These are phyloP conservation scores for Tyto alba DNA, from an alignment of 2,113 vertebrate genomes.

Conservation along the genomic window DNA sequence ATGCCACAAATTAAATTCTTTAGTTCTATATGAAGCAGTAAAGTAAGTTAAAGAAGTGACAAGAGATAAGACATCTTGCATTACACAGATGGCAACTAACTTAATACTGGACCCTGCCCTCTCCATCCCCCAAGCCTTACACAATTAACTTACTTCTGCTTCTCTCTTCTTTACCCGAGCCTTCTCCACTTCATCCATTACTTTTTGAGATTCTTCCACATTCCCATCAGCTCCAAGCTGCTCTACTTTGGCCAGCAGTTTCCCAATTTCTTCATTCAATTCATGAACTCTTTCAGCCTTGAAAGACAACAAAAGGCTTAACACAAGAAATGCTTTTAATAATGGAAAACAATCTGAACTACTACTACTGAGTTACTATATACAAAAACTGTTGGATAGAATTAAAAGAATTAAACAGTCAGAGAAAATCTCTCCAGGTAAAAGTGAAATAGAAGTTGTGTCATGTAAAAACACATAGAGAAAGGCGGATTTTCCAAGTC, in stretches of 20 bases:
- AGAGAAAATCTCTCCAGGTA: not conserved
- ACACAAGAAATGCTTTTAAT: not conserved
- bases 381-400: rapidly evolving
- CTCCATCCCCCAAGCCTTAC: not conserved
- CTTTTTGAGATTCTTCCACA: conserved; percentile 94
- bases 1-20: not conserved
- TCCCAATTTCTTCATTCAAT: conserved; percentile 98
- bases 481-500: not conserved
- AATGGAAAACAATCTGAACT: not conserved
- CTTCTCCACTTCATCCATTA: conserved; percentile 98
- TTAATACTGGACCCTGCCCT: not conserved
- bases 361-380: not conserved
- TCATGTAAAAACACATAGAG: not conserved
- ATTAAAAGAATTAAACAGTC: not conserved
- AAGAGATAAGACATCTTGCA: not conserved
- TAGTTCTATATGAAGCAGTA: not conserved
- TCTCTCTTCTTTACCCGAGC: conserved; percentile 92
- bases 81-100: not conserved
- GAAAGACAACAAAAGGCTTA: conserved; percentile 3
- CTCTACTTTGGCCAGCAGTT: conserved; percentile 93
- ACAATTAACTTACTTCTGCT: conserved; percentile 84
- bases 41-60: not conserved
- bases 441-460: not conserved
- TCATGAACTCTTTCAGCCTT: conserved; percentile 98
- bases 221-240: conserved; percentile 96